Percentiles rank a stretch among this genome's conserved stretches.
Conservation (phyloP, 2,888 invertebrate genomes). For the Cephonodes hylas region DNA sequence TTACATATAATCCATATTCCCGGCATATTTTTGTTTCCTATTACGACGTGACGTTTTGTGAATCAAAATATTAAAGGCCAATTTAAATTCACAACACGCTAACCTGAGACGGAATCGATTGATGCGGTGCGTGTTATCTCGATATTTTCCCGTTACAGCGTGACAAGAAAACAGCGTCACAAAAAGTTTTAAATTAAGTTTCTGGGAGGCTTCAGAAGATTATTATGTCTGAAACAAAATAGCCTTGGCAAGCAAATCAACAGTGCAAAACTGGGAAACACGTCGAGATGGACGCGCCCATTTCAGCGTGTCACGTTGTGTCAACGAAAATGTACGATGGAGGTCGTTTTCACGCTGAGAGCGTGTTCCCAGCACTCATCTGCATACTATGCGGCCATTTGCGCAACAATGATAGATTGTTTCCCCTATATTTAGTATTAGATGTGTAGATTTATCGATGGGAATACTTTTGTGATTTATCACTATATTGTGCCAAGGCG, state of each 20-base stretch:
- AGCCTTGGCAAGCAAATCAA: background rate
- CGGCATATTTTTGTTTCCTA: background rate
- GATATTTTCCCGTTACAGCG: background rate
- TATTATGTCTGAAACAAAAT: background rate
- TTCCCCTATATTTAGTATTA: background rate
- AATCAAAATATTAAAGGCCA: background rate
- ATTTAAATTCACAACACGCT: background rate
- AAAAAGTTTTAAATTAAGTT: background rate
- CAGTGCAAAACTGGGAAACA: background rate
- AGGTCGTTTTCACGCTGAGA: conserved; percentile 24
- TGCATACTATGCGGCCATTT: conserved; percentile 3
- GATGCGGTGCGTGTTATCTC: background rate
- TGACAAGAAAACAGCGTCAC: background rate
- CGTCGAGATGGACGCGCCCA: conserved; percentile 9
- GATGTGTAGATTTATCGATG: background rate
- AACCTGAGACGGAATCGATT: conserved; percentile 1
- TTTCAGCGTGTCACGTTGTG: conserved; percentile 25
- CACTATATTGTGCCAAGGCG: background rate
- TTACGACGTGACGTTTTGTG: background rate
- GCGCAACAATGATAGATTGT: conserved; percentile 7
- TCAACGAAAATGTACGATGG: conserved; percentile 28
- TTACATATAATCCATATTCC: background rate
- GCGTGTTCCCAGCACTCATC: conserved; percentile 1
- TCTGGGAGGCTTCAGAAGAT: background rate
- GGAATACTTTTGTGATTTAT: background rate